Conservation (phyloP, 2,888 invertebrate genomes). For the Limnephilus marmoratus region DNA sequence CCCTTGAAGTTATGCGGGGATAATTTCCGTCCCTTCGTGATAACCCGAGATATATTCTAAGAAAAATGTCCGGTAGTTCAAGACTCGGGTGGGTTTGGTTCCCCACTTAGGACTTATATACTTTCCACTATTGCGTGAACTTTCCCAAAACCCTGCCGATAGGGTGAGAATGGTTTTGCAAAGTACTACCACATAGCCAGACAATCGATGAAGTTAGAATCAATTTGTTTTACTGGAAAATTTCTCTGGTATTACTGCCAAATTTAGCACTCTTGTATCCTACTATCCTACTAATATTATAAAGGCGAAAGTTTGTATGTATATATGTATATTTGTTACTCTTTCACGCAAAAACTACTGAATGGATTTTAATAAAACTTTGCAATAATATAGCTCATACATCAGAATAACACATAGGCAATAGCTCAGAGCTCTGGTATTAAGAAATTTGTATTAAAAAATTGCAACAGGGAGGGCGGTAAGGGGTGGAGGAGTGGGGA, state of each 20-base stretch:
- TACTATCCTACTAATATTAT: too few species aligned
- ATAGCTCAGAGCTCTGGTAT: too few species aligned
- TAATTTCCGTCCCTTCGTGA: constrained; percentile 42
- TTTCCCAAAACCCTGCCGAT: background rate
- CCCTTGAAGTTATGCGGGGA: constrained; percentile 32
- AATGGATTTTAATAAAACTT: too few species aligned
- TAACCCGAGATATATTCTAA: constrained; percentile 38
- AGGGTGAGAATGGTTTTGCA: background rate
- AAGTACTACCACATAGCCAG: background rate
- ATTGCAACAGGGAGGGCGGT: too few species aligned
- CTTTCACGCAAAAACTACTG: too few species aligned
- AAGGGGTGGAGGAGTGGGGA: too few species aligned
- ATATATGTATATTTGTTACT: too few species aligned
- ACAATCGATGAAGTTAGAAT: background rate
- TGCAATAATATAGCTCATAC: too few species aligned
- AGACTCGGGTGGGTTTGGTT: background rate
- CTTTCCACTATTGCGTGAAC: background rate
- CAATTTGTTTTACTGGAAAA: background rate
- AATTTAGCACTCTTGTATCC: background rate
- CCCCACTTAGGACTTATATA: background rate
- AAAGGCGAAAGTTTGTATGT: too few species aligned
- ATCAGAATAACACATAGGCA: too few species aligned
- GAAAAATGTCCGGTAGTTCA: constrained; percentile 30
- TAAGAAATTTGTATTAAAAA: too few species aligned
- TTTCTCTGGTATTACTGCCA: background rate